Evolutionary conservation across 1,140 invertebrate species (phyloP).

Genomic region (Epicauta chinensis): DNA sequence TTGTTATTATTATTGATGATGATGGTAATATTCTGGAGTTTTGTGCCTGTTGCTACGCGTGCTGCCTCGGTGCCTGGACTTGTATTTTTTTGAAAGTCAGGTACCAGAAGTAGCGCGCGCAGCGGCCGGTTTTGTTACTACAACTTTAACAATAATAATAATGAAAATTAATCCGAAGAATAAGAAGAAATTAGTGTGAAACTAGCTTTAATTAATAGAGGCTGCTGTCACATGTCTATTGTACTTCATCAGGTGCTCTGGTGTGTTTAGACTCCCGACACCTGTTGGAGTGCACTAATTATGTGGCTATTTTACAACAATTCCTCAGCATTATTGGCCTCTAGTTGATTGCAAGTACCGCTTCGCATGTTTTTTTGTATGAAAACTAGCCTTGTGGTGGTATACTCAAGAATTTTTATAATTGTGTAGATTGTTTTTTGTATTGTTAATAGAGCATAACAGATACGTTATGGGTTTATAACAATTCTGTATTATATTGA

Average conservation of each 20-base stretch:
- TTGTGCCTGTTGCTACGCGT: constrained; percentile 50
- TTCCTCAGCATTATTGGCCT: too few relatives aligned
- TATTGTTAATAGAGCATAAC: too few relatives aligned
- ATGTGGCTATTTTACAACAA: constrained; percentile 44
- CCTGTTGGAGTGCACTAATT: constrained; percentile 92
- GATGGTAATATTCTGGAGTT: neutral
- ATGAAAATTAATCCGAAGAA: neutral
- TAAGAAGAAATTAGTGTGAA: too few relatives aligned
- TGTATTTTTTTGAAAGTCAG: constrained; percentile 72
- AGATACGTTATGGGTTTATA: too few relatives aligned
- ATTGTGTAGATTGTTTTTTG: too few relatives aligned
- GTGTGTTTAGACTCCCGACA: constrained; percentile 78
- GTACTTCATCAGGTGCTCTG: constrained; percentile 99
- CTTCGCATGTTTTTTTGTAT: too few relatives aligned
- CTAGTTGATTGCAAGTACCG: too few relatives aligned
- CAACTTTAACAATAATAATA: constrained; percentile 7
- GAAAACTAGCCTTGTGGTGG: too few relatives aligned
- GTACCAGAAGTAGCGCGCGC: constrained; percentile 98
- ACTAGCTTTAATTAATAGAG: neutral
- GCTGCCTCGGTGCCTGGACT: constrained; percentile 69
- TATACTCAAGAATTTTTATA: too few relatives aligned
- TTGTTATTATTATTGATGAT: too few relatives aligned
- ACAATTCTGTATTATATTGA: too few relatives aligned
- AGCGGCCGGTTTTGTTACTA: constrained; percentile 43
- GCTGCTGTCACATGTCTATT: constrained; percentile 78